Evolutionary conservation across 2,888 invertebrate genomes (phyloP), one percentile per base, ranked within the genome.

Genomic region (Drosophila demipolita): DNA sequence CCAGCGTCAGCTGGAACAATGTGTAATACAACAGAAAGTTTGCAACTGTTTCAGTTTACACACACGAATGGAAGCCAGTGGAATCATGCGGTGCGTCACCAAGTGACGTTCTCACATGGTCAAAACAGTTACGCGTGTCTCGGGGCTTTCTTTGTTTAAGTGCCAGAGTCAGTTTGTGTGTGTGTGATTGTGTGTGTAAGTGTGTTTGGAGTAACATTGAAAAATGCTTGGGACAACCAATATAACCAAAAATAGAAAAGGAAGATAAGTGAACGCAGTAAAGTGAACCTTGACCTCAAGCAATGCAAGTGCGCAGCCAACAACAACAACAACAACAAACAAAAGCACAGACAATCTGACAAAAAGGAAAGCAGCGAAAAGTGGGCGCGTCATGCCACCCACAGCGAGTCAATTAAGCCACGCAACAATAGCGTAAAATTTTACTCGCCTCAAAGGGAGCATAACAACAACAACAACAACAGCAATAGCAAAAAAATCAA

Each of bases 281-380:
- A 83, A 59, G 52, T 73, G 63, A 84, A 64, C 86, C 90, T 89
- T 90, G 90, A 89, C 89, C 90, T 82, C 73, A 81, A 73, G 66
- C 72, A 70, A 71, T 72, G 81, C 67, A 66, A 78, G 59, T 71
- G 68, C 63, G 67, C 62, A 62, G 26, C 40, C 58, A 59, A 53
- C 36, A 64, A 64, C 20, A 63, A 45, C 55, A 50, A 20, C n/a
- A 62, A 42, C 53, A 45, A 40, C 45, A 42, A 57, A 23, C 38
- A 65, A 57, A 65, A 66, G 59, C 62, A 45, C 55, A 61, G 42
- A 59, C 42, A 53, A 71, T 26, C 49, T 49, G 35, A 40, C 42
- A 59, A 26, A 59, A 17, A n/a, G 23, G 40, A 63, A 60, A 42
- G 20, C 32, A 59, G 29, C 36, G 17, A 42, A 66, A 63, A 61